These are phyloP conservation scores for Acanthosepion lycidas DNA, from an alignment of 2,888 invertebrate species.

Conservation along the genomic window DNA sequence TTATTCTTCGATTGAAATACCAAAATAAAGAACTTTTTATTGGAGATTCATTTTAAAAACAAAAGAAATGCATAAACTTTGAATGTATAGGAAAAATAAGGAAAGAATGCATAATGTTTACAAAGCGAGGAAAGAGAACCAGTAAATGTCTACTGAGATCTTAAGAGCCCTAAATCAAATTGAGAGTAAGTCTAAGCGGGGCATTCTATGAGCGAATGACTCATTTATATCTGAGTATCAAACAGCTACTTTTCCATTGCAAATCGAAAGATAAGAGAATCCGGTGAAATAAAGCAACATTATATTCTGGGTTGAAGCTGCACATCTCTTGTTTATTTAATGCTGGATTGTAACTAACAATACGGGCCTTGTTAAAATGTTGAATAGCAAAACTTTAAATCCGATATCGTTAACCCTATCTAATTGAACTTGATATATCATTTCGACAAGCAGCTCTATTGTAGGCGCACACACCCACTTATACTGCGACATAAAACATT, in stretches of 20 bases:
- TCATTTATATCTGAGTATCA: not conserved
- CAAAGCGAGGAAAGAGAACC: too few species aligned
- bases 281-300: not conserved
- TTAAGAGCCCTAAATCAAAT: not conserved
- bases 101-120: not conserved
- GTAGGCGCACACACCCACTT: too few species aligned
- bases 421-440: too few species aligned
- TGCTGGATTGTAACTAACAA: not conserved
- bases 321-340: not conserved
- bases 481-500: too few species aligned
- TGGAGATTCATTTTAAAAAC: too few species aligned
- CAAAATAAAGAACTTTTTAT: too few species aligned
- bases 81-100: too few species aligned
- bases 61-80: too few species aligned
- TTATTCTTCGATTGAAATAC: not conserved
- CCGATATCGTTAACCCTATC: not conserved
- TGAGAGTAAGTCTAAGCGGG: not conserved
- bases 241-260: not conserved
- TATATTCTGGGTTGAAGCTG: not conserved
- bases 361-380: not conserved
- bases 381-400: not conserved
- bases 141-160: not conserved
- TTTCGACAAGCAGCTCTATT: too few species aligned
- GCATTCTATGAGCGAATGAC: not conserved
- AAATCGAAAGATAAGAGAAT: conserved; percentile 33